Conservation (phyloP, 2,797 vertebrate genomes). For the Mareca penelope region DNA sequence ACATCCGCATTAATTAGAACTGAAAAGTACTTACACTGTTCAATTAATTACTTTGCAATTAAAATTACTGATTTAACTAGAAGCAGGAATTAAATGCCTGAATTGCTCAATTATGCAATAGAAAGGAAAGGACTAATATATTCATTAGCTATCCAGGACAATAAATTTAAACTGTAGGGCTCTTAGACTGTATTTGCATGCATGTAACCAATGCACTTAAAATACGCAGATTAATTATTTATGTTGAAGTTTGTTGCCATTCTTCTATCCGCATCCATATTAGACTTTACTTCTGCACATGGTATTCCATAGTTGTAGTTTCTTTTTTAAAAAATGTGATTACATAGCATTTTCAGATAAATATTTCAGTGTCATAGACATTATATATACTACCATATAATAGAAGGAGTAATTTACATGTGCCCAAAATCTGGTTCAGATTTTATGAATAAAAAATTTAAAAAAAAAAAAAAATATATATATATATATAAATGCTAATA, state of each 20-base stretch:
- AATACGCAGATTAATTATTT: neutral
- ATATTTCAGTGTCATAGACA: neutral
- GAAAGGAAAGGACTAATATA: neutral
- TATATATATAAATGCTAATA: too few relatives aligned
- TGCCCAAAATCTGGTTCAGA: slow-evolving; percentile 8
- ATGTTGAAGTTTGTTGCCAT: neutral
- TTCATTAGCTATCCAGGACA: neutral
- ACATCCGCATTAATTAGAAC: neutral
- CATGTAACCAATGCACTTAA: neutral
- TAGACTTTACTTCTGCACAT: neutral
- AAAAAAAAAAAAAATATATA: too few relatives aligned
- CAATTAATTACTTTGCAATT: slow-evolving; percentile 4
- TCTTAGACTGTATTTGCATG: neutral
- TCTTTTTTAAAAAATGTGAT: neutral
- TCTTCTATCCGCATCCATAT: neutral
- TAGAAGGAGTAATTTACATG: slow-evolving; percentile 3
- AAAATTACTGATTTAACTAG: slow-evolving; percentile 6
- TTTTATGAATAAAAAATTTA: too few relatives aligned
- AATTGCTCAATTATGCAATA: neutral
- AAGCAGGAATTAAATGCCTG: slow-evolving; percentile 6
- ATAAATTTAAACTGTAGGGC: neutral
- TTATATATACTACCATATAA: neutral
- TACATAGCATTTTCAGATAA: neutral
- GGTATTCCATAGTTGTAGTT: neutral
- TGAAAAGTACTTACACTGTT: neutral